Percentiles rank a stretch among this genome's conserved stretches.
These are phyloP conservation scores for Fabriciana adippe DNA, from an alignment of 2,888 invertebrate genomes.

Conservation along the genomic window DNA sequence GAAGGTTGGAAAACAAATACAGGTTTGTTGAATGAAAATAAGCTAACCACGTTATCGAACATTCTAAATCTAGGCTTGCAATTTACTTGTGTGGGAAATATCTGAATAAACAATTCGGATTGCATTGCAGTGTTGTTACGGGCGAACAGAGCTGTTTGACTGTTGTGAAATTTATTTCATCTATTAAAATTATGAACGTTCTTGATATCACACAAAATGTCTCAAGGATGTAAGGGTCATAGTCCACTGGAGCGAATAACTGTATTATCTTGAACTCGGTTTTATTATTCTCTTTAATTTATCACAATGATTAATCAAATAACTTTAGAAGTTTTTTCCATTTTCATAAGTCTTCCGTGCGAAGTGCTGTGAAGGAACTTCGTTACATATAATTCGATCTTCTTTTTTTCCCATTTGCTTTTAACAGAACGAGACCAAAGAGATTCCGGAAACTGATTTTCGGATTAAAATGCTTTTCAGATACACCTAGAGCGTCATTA, in stretches of 20 bases:
- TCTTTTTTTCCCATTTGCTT: no score
- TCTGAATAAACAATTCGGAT: conserved; percentile 23
- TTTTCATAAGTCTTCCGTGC: no score
- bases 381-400: no score
- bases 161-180: conserved; percentile 44
- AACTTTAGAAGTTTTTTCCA: not conserved
- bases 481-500: no score
- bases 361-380: no score
- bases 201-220: conserved; percentile 43
- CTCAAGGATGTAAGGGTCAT: conserved; percentile 45
- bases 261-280: conserved; percentile 14
- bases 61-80: conserved; percentile 36
- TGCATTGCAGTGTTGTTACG: conserved; percentile 28
- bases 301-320: not conserved
- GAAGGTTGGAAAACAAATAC: conserved; percentile 43
- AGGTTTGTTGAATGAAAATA: conserved; percentile 32
- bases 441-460: no score
- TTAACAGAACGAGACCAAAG: no score
- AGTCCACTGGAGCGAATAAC: conserved; percentile 38
- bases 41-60: conserved; percentile 27
- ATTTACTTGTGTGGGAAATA: conserved; percentile 35
- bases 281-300: conserved; percentile 15
- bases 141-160: conserved; percentile 22
- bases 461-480: no score
- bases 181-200: conserved; percentile 37